Evolutionary conservation across 2,797 vertebrate genomes (phyloP), one percentile per base, ranked within the genome.

Genomic region (Jordanella pulchra): DNA sequence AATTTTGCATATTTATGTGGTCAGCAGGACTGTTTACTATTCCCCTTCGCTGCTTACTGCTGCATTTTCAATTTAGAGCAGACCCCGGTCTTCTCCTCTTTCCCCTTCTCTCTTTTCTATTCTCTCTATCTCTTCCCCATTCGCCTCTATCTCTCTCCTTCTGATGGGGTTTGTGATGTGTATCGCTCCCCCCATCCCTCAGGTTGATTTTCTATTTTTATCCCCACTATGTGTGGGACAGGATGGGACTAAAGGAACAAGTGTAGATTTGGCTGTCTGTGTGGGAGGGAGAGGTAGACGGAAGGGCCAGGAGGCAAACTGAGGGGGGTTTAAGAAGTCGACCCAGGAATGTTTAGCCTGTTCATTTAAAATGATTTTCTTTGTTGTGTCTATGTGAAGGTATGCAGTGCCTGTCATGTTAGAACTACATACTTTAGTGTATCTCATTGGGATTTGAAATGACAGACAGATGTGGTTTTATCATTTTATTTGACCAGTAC

Each of bases 1-100:
- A 93, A 93, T 93, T 93, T 91, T 86, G 86, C 91, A 93, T 92
- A 92, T 93, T 92, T 93, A 92, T 93, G 85, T 93, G 91, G 91
- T 93, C 92, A 93, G 91, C 92, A 93, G 82, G 87, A 86, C 85
- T 93, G 92, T 93, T 93, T 93, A 92, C 91, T 90, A 92, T 92
- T 91, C 87, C 89, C 91, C 87, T 86, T 90, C 90, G 91, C 86
- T 93, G 91, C 91, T 93, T 92, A 93, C 91, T 89, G 86, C 89
- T 91, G 89, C 91, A 92, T 71, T 92, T 93, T 92, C 89, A 86
- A 87, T 90, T 91, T 89, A 89, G 89, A 91, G 87, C 84, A 89
- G 84, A 84, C 79, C 81, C 88, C 71, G 78, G 75, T 80, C 71
- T 77, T 76, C 75, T 65, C 61, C 64, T 74, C 78, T 72, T 65